Evolutionary conservation across 2,113 vertebrate genomes (phyloP), one percentile per base, ranked within the genome.

Genomic region (Aplodontia rufa): DNA sequence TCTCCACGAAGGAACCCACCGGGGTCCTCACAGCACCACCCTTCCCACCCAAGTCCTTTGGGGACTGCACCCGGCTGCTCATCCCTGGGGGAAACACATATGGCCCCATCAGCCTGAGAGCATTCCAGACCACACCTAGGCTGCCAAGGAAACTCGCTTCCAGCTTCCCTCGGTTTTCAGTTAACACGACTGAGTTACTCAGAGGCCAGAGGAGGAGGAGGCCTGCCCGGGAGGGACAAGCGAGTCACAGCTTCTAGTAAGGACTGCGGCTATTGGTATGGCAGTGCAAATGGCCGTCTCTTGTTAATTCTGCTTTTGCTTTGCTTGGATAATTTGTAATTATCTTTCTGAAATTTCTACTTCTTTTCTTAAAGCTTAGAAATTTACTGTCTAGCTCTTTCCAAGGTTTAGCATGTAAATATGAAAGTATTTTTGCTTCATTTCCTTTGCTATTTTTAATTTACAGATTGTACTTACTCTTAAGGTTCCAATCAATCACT

Each of bases 1-100:
- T 47, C 76, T 35, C 78, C 11, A 30, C 37, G 47, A 35, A 85
- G 47, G 74, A 58, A 58, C 20, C 60, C 72, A 58, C 42, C 1
- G 26, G 58, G 4, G 13, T 19, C 24, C 13, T 82, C 17, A 0
- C 30, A 1, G 2, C 1, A 1, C n/a, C n/a, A n/a, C n/a, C 40
- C 1, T 35, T 28, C 24, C 26, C 53, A 47, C 28, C 42, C 2
- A 14, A 1, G 0, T 17, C n/a, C 28, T 28, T 3, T 30, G 72
- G 26, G 2, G 47, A 80, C 12, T 6, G 7, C 7, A 32, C 5
- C 9, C 78, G 66, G 11, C 53, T n/a, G 42, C 40, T 69, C 62
- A 19, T 40, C 0, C 30, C 66, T 9, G 69, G n/a, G 60, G 62
- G 55, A 86, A n/a, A 42, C 28, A 5, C 84, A 20, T 14, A 5